Evolutionary conservation across 2,888 invertebrate genomes (phyloP), one percentile per base, ranked within the genome.

Genomic region (Bombylius discolor): DNA sequence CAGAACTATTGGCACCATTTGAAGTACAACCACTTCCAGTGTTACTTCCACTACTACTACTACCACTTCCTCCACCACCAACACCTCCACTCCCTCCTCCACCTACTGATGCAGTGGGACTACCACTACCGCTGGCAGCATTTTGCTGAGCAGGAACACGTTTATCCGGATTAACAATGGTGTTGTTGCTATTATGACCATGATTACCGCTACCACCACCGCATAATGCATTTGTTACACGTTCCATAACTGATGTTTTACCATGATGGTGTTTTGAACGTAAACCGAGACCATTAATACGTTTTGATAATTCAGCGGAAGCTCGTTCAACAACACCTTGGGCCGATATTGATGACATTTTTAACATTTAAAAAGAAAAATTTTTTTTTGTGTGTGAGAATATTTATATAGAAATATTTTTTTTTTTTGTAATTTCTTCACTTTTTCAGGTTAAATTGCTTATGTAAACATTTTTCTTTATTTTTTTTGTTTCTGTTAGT

Each of bases 291-390:
- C 89, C 89, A 68, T 88, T 91, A 76, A 92, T 91, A 68, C 91
- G 83, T 70, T 91, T 89, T 65, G 89, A 87, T 62, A 92, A 79
- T 76, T 92, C 91, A 62, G 91, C 91, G 65, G 89, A 90, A 67
- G 91, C 91, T 68, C 91, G 82, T 79, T 92, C 91, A 74, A 92
- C 91, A 69, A 91, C 90, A 68, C 90, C 90, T 76, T 89, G 89
- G 66, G 89, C 87, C 66, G 88, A 88, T 77, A 89, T 87, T 68
- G 87, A 87, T 71, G 87, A 87, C 87, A 87, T 87, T 69, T 59
- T 63, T 59, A 61, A 56, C 58, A 60, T 60, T 56, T 56, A 56
- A 3, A 23, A 23, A 23, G 23, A 23, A 23, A 23, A 23, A 2
- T 2, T 23, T 23, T 23, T 23, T 23, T 23, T 23, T 23, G 23